Evolutionary conservation across 2,888 invertebrate genomes (phyloP), one percentile per base, ranked within the genome.

Genomic region (Tortricodes alternella): DNA sequence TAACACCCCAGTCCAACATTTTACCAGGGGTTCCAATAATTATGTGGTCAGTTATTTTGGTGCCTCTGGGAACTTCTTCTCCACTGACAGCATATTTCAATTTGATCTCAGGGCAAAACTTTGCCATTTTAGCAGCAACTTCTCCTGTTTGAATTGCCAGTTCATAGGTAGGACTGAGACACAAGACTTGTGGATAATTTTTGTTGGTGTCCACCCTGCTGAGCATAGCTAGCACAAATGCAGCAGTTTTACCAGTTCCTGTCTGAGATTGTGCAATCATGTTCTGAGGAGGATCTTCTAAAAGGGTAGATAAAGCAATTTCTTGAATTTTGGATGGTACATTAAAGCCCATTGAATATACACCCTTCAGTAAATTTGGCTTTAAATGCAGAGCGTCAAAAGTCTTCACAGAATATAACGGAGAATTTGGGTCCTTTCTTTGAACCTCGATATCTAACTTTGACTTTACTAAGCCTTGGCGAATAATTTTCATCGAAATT

Each of bases 201-300:
- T 95, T 92, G 9, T 89, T 87, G 0, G 95, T 85, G 78, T 99
- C 96, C 2, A 99, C 97, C 73, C 99, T 92, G 73, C 97, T 98
- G 34, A 99, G 86, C 98, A 99, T 98, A 0, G 99, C 98, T 60
- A 99, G 89, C 9, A 98, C 97, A 91, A 99, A 99, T 4, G 99
- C 99, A 27, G 99, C 99, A 1, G 99, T 99, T 92, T 99, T 99
- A 39, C 99, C 99, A 50, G 99, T 99, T 59, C 99, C 99, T 39
- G 98, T 98, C 79, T 99, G 99, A 53, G 98, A 98, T 83, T 99
- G 99, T 2, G 99, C 99, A 71, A 99, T 99, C 95, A 99, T 95
- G 85, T 99, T 99, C 80, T 97, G 96, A 18, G 98, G 98, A 7
- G 98, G 98, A 85, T 98, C 96, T 34, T 97, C 98, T 34, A 99